These are phyloP conservation scores for Phortica variegata DNA, from an alignment of 1,140 invertebrate species.

Conservation along the genomic window DNA sequence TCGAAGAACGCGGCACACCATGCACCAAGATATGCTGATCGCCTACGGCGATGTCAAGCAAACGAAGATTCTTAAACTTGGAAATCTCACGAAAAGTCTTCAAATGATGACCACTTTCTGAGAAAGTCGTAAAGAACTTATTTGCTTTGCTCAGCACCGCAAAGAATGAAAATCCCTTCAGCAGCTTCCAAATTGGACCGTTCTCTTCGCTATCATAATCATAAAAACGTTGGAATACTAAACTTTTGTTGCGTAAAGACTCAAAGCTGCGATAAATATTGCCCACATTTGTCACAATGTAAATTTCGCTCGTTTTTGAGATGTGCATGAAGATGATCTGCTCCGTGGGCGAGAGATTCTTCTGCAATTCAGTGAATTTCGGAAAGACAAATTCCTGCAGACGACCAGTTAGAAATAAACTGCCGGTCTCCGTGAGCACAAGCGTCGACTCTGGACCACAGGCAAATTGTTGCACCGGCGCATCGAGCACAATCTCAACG, in stretches of 20 bases:
- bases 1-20: slow-evolving; percentile 42
- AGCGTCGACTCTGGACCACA: slow-evolving; percentile 48
- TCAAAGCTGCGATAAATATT: slow-evolving; percentile 52
- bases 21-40: slow-evolving; percentile 53
- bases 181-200: slow-evolving; percentile 52
- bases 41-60: slow-evolving; percentile 50
- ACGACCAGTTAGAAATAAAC: slow-evolving; percentile 43
- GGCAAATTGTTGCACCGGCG: slow-evolving; percentile 38
- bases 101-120: slow-evolving; percentile 53
- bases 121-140: slow-evolving; percentile 55
- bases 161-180: slow-evolving; percentile 49
- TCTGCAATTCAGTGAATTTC: slow-evolving; percentile 47
- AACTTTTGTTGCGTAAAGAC: slow-evolving; percentile 45
- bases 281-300: slow-evolving; percentile 50
- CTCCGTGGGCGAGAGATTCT: slow-evolving; percentile 45
- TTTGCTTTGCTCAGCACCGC: slow-evolving; percentile 50
- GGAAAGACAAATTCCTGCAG: slow-evolving; percentile 52
- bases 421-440: slow-evolving; percentile 45
- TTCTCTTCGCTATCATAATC: slow-evolving; percentile 56
- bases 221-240: slow-evolving; percentile 52
- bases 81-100: slow-evolving; percentile 57
- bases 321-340: slow-evolving; percentile 55
- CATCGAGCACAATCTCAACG: slow-evolving; percentile 40
- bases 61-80: slow-evolving; percentile 49
- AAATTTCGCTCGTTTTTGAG: slow-evolving; percentile 55